These are phyloP conservation scores for Paguma larvata DNA, from an alignment of 2,797 vertebrate species.

Conservation along the genomic window DNA sequence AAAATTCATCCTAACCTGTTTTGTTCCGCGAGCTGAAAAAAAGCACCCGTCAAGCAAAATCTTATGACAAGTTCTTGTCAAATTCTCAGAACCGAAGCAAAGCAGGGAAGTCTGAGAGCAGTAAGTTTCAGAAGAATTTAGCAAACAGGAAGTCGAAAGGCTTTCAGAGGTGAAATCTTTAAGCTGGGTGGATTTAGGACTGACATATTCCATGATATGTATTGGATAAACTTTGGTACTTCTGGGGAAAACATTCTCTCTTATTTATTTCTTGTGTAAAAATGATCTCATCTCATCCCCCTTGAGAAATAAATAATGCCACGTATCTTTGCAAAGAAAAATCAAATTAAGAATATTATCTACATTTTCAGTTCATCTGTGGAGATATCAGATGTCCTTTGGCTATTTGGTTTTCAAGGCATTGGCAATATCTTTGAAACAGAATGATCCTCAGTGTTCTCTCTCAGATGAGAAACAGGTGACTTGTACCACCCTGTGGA, in stretches of 20 bases:
- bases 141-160: not conserved
- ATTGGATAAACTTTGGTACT: not conserved
- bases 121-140: not conserved
- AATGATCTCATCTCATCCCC: not conserved
- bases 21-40: slow-evolving; percentile 4
- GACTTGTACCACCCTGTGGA: not conserved
- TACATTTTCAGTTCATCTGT: not conserved
- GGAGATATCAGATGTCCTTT: not conserved
- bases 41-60: not conserved
- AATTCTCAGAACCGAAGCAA: not conserved
- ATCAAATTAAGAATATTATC: slow-evolving; percentile 12
- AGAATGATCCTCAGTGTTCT: not conserved
- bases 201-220: not conserved
- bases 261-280: slow-evolving; percentile 17
- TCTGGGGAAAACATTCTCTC: not conserved
- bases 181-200: not conserved
- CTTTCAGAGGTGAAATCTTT: not conserved
- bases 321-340: slow-evolving; percentile 5
- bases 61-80: slow-evolving; percentile 1
- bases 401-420: slow-evolving; percentile 45
- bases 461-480: not conserved
- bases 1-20: slow-evolving; percentile 1
- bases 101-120: not conserved
- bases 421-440: not conserved
- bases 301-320: slow-evolving; percentile 17